Conservation (phyloP, 2,797 vertebrate genomes). For the Chrysocyon brachyurus region DNA sequence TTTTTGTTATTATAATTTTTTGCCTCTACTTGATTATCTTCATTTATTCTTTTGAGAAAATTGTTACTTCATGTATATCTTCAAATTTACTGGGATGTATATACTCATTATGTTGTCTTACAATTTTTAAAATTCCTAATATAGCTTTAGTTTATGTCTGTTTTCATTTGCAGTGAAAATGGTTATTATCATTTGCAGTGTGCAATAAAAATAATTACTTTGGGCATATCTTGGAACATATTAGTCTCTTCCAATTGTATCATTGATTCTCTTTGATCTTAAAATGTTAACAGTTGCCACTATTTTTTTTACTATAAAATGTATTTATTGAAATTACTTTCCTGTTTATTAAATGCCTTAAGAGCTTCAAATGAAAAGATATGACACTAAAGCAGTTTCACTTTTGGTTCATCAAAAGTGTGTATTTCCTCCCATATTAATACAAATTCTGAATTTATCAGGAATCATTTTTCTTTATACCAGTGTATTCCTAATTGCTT, state of each 20-base stretch:
- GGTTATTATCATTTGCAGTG: not conserved
- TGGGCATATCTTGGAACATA: not conserved
- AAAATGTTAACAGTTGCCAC: not conserved
- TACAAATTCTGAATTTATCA: not conserved
- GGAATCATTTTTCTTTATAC: not conserved
- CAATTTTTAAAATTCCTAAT: not conserved
- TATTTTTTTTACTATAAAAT: not conserved
- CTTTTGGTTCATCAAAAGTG: not conserved
- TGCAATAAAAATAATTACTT: not conserved
- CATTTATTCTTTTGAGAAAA: conserved; percentile 11
- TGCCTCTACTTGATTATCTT: not conserved
- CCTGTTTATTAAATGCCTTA: not conserved
- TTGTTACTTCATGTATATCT: not conserved
- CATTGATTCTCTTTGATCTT: not conserved
- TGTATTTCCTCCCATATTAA: not conserved
- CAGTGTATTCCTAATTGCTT: not conserved
- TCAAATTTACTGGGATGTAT: not conserved
- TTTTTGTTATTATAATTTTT: not conserved
- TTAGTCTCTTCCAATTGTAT: not conserved
- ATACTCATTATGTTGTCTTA: not conserved
- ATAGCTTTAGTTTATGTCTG: conserved; percentile 16
- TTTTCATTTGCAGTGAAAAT: conserved; percentile 38
- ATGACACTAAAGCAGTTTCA: not conserved
- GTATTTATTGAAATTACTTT: not conserved
- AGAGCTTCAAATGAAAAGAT: not conserved